Percentiles rank a stretch among this genome's conserved stretches.
Evolutionary conservation across 2,888 invertebrate species (phyloP).

Genomic region (Teleiodes luculella): DNA sequence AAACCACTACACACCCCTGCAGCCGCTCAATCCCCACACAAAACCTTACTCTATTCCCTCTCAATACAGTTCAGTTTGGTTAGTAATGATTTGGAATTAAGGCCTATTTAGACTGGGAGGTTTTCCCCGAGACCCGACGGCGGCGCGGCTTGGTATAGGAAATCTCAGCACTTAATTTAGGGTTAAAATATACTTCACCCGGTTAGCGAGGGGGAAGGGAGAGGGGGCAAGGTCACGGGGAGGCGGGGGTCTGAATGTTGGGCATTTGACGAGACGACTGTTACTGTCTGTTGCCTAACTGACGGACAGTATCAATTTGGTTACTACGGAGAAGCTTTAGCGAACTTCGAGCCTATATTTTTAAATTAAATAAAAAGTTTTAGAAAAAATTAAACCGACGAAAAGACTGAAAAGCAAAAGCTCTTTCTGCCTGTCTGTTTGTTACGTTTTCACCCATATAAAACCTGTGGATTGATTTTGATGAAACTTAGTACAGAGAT

Average conservation of each 20-base stretch:
- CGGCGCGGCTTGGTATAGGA: constrained; percentile 57
- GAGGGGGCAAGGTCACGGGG: constrained; percentile 54
- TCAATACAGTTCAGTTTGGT: background rate
- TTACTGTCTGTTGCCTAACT: background rate
- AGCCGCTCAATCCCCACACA: constrained; percentile 20
- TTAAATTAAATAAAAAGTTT: too few species aligned
- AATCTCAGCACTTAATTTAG: constrained; percentile 60
- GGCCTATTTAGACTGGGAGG: constrained; percentile 25
- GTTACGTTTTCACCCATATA: too few species aligned
- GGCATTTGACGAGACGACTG: background rate
- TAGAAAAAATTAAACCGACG: too few species aligned
- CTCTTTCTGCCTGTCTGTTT: too few species aligned
- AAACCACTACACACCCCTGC: constrained; percentile 64
- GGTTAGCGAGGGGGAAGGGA: constrained; percentile 32
- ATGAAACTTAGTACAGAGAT: too few species aligned
- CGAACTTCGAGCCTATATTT: too few species aligned
- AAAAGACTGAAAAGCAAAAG: too few species aligned
- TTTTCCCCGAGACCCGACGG: constrained; percentile 54
- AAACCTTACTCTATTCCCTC: background rate
- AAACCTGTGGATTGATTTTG: too few species aligned
- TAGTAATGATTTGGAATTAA: background rate
- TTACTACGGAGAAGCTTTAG: too few species aligned
- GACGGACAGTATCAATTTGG: too few species aligned
- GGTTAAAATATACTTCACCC: constrained; percentile 62
- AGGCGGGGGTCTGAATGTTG: background rate